A percentile compares a stretch with the other conserved stretches of the same genome.
phyloP scores from a whole-genome alignment of 2,113 vertebrate genomes.

The Tylochromis polylepis region DNA sequence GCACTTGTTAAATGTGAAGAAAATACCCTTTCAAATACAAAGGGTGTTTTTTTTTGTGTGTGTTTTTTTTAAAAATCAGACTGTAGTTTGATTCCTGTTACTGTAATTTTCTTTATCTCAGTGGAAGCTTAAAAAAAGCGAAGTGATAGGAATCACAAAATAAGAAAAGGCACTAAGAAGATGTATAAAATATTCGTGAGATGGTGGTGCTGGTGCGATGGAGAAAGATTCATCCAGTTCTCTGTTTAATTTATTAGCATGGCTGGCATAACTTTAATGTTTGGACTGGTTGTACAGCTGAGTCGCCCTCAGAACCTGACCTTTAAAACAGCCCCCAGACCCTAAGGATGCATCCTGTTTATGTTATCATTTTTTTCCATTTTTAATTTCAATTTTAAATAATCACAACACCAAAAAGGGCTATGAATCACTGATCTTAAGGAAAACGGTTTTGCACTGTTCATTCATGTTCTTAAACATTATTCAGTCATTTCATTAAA shows the following conservation, averaged over 20 bases:
- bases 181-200: background rate
- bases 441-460: background rate
- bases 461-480: background rate
- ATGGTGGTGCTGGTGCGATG: background rate
- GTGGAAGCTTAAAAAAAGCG: background rate
- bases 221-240: background rate
- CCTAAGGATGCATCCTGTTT: background rate
- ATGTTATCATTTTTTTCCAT: background rate
- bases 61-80: background rate
- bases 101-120: background rate
- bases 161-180: background rate
- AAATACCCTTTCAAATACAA: background rate
- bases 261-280: background rate
- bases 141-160: background rate
- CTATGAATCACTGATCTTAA: background rate
- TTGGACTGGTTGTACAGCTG: background rate
- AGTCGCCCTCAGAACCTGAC: background rate
- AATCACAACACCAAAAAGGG: background rate
- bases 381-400: background rate
- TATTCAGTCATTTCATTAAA: background rate
- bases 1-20: slow-evolving; percentile 17
- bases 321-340: background rate
- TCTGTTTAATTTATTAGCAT: background rate
- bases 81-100: background rate
- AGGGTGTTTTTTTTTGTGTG: background rate